Conservation (phyloP, 2,113 vertebrate species). For the Triplophysa dalaica region DNA sequence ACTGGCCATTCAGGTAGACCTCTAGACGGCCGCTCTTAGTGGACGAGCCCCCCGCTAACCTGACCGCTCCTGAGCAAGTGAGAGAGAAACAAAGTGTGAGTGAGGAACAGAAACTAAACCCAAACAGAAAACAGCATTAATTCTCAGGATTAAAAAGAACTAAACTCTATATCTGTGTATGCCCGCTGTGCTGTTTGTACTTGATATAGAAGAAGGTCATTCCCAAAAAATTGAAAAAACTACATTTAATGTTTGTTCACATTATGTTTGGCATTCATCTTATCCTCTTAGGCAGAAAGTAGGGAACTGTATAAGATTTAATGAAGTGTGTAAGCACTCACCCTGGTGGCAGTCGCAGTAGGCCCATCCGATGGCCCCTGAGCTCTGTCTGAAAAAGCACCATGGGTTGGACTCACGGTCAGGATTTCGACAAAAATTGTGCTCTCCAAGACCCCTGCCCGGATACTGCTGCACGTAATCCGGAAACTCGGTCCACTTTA, state of each 20-base stretch:
- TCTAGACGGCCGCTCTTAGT: constrained; percentile 74
- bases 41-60: constrained; percentile 74
- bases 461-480: constrained; percentile 91
- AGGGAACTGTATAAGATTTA: too few species aligned
- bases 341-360: constrained; percentile 90
- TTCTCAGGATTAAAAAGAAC: not conserved
- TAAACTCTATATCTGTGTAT: not conserved
- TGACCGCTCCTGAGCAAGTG: constrained; percentile 74
- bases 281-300: not conserved
- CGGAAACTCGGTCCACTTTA: constrained; percentile 87
- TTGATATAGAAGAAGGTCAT: not conserved
- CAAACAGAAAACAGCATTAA: not conserved
- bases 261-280: not conserved
- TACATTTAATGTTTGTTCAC: too few species aligned
- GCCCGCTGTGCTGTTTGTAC: too few species aligned
- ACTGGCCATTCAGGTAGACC: constrained; percentile 81
- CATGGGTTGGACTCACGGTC: constrained; percentile 83
- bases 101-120: not conserved
- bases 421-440: constrained; percentile 88
- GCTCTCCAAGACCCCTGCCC: constrained; percentile 83
- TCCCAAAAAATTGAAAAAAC: not conserved
- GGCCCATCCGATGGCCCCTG: constrained; percentile 84
- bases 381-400: constrained; percentile 89
- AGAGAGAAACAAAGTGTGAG: not conserved
- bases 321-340: constrained; percentile 55